Evolutionary conservation across 30 jellyfish, hydroid and myxozoan species (phyloP).

Genomic region (Pseudorhiza aurosa): DNA sequence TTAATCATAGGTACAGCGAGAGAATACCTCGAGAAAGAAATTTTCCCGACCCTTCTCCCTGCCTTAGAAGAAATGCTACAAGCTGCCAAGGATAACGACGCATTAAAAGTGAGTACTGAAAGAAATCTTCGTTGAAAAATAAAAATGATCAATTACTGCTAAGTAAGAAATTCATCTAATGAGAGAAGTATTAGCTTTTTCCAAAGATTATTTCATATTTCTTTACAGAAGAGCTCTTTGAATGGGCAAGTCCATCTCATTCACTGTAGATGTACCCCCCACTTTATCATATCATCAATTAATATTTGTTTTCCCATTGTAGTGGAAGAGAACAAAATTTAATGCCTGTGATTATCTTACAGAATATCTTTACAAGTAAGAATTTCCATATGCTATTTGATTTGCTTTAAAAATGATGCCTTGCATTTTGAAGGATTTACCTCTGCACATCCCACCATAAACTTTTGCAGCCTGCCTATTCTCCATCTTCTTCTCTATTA

Average conservation of each 20-base stretch:
- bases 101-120: constrained; percentile 62
- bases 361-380: constrained; percentile 94
- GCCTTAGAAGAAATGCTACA: constrained; percentile 80
- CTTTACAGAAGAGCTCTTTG: too few species aligned
- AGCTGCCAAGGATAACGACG: constrained; percentile 79
- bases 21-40: constrained; percentile 66
- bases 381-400: not conserved
- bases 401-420: not conserved
- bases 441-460: not conserved
- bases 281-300: too few species aligned
- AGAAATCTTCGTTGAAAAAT: too few species aligned
- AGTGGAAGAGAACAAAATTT: constrained; percentile 93
- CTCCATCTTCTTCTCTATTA: not conserved
- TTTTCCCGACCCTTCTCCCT: constrained; percentile 85
- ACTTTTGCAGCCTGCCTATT: not conserved
- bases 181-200: too few species aligned
- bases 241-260: too few species aligned
- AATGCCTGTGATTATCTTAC: constrained; percentile 96
- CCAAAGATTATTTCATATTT: too few species aligned
- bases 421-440: too few species aligned
- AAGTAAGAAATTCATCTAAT: too few species aligned
- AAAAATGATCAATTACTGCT: too few species aligned
- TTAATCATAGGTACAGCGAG: constrained; percentile 72
- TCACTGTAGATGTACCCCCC: too few species aligned
- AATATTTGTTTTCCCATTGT: constrained; percentile 4